These are phyloP conservation scores for Aporophyla nigra DNA, from an alignment of 2,888 invertebrate species.

Conservation along the genomic window DNA sequence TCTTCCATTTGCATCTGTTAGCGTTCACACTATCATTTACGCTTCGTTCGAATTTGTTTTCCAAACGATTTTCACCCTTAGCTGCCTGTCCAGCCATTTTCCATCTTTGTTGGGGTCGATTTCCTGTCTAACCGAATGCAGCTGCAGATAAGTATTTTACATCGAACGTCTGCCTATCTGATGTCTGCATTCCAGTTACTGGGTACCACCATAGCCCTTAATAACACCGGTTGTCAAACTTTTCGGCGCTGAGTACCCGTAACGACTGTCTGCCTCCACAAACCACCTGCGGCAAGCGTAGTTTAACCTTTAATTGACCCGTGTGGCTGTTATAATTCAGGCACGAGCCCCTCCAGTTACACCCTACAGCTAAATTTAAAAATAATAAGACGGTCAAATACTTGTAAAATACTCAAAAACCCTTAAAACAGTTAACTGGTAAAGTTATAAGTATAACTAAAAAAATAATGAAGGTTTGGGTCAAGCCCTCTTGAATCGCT, in stretches of 20 bases:
- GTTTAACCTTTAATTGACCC: no score
- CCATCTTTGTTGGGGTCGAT: no score
- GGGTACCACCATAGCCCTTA: neutral
- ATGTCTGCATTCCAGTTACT: neutral
- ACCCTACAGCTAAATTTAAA: constrained; percentile 9
- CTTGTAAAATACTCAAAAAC: constrained; percentile 38
- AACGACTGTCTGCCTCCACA: no score
- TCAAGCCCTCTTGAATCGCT: constrained; percentile 50
- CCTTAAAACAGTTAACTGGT: constrained; percentile 44
- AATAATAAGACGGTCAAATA: constrained; percentile 35
- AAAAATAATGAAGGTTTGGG: constrained; percentile 65
- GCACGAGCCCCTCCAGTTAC: neutral
- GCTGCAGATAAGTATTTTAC: neutral
- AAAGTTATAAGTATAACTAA: constrained; percentile 54
- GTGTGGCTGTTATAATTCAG: no score
- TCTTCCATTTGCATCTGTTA: no score
- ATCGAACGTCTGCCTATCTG: neutral
- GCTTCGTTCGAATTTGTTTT: no score
- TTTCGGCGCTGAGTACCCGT: neutral
- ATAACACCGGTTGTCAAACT: neutral
- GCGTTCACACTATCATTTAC: no score
- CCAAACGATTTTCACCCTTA: no score
- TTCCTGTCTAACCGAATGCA: neutral
- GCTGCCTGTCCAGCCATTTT: no score
- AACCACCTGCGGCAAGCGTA: no score